phyloP scores from a whole-genome alignment of 2,797 vertebrate species.

The Chaunax sp. region DNA sequence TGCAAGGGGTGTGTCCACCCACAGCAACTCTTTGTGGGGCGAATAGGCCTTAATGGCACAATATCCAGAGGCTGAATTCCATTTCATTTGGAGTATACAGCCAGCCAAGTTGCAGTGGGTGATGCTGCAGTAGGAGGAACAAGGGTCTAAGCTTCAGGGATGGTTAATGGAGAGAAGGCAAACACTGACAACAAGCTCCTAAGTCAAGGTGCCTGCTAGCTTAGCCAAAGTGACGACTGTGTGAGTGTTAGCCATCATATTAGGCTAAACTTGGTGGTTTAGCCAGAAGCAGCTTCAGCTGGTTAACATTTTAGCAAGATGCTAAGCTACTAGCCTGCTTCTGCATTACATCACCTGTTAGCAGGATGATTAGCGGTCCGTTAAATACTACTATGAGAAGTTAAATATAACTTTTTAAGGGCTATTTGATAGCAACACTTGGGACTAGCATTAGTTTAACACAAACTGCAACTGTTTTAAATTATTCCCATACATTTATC shows the following conservation, averaged over 20 bases:
- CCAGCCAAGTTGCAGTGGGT: conserved; percentile 15
- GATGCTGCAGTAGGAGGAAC: conserved; percentile 3
- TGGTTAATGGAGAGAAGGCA: conserved; percentile 56
- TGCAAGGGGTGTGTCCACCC: background rate
- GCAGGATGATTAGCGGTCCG: background rate
- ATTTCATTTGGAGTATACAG: conserved; percentile 35
- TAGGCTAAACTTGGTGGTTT: background rate
- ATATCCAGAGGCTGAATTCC: conserved; percentile 6
- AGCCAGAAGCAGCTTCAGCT: background rate
- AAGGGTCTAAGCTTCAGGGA: conserved; percentile 20
- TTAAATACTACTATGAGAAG: too few relatives aligned
- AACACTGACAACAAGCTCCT: conserved; percentile 30
- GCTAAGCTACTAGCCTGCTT: background rate
- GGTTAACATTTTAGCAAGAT: background rate
- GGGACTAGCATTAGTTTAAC: background rate
- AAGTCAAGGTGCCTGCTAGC: conserved; percentile 23
- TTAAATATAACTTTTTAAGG: too few relatives aligned
- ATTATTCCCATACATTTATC: background rate
- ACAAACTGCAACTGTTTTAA: too few relatives aligned
- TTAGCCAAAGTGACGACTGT: conserved; percentile 26
- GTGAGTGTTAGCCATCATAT: conserved; percentile 41
- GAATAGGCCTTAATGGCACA: background rate
- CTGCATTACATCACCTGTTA: background rate
- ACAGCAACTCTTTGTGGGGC: too few relatives aligned
- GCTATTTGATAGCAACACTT: background rate